Percentiles rank a stretch among this genome's conserved stretches.
Evolutionary conservation across 2,888 invertebrate genomes (phyloP).

Genomic region (Pharmacophagus antenor): DNA sequence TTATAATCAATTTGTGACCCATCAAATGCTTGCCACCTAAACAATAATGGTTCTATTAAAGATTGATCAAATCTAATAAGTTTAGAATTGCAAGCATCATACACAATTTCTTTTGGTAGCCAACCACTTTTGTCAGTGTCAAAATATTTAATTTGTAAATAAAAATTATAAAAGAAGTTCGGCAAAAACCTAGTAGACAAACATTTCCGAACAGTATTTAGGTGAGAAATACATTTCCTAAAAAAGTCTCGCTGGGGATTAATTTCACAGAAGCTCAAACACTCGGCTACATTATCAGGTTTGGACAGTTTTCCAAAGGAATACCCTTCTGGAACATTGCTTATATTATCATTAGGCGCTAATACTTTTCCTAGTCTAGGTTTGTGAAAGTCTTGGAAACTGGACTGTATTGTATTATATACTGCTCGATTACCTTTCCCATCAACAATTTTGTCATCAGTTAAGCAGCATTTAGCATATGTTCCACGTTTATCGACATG

Average conservation of each 20-base stretch:
- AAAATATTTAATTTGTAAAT: conserved; percentile 55
- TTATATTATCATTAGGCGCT: conserved; percentile 74
- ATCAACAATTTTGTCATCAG: conserved; percentile 54
- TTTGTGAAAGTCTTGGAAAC: conserved; percentile 55
- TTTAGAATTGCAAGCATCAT: conserved; percentile 62
- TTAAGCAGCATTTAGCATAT: conserved; percentile 67
- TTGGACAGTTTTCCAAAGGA: conserved; percentile 68
- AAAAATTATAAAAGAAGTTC: conserved; percentile 55
- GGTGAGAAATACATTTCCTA: conserved; percentile 64
- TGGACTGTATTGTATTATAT: conserved; percentile 63
- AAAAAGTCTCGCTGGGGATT: conserved; percentile 62
- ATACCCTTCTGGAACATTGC: conserved; percentile 66
- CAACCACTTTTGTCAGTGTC: conserved; percentile 67
- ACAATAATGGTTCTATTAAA: conserved; percentile 72
- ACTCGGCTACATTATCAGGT: conserved; percentile 68
- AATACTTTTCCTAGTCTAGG: conserved; percentile 61
- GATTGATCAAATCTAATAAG: conserved; percentile 68
- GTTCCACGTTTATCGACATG: conserved; percentile 70
- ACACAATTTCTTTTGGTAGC: conserved; percentile 66
- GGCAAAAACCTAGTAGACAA: conserved; percentile 54
- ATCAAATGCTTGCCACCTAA: conserved; percentile 68
- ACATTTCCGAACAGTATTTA: conserved; percentile 64
- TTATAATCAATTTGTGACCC: conserved; percentile 70
- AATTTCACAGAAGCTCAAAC: conserved; percentile 57
- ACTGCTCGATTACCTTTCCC: conserved; percentile 58